Evolutionary conservation across 2,888 invertebrate genomes (phyloP), one percentile per base, ranked within the genome.

Genomic region (Pyrocoelia pectoralis): DNA sequence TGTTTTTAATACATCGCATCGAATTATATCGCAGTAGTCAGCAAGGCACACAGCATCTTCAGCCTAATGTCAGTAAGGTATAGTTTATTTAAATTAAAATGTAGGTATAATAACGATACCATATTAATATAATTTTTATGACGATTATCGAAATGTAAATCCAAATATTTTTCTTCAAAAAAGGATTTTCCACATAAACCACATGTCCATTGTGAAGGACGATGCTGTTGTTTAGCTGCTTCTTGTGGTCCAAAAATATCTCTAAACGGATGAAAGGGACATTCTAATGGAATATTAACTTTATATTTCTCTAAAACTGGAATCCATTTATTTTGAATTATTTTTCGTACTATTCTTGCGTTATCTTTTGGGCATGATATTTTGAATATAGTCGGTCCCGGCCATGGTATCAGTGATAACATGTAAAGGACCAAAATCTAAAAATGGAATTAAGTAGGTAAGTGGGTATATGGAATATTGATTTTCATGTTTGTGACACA

Each of bases 1-100:
- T 65, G 90, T 89, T 69, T 89, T 86, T 72, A 95, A 84, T 55
- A 96, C 94, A 80, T 95, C 94, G 82, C 97, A 97, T 72, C 97
- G 88, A 91, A 97, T 95, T 74, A 97, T 93, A 83, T 97, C 96
- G 85, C 97, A 97, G 83, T 92, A 96, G 81, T 96, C 95, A 54
- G 95, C 94, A 75, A 96, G 86, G 81, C 97, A 97, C 75, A 96
- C 92, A 66, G 94, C 91, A 81, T 95, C 95, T 83, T 95, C 94
- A 58, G 91, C 94, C 95, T 95, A 28, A 19, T 24, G 28, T 58
- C 33, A 29, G 12, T n/a, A 64, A 41, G 19, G 40, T 29, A 18
- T 54, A 10, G 33, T 33, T 33, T n/a, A n/a, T n/a, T n/a, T n/a
- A 33, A 33, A 3, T 10, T 48, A 55, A 6, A 24, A 17, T 46